phyloP scores from a whole-genome alignment of 2,888 invertebrate genomes.

The Scaptodrosophila latifasciaeformis region DNA sequence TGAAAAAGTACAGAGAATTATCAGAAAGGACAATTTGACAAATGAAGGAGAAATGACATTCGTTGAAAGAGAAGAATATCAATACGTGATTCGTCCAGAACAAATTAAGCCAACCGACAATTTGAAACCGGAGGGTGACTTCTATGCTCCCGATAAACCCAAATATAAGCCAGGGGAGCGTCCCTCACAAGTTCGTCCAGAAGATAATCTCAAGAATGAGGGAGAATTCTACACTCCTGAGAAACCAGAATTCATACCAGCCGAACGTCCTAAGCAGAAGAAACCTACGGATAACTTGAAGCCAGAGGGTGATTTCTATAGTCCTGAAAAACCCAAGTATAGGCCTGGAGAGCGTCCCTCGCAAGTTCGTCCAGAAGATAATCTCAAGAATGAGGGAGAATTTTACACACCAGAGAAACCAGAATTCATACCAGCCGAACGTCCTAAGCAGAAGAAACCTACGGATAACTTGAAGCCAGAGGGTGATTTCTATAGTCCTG shows the following conservation, averaged over 20 bases:
- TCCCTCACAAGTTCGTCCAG: conserved; percentile 71
- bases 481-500: conserved; percentile 76
- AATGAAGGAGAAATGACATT: conserved; percentile 72
- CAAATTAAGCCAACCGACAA: conserved; percentile 76
- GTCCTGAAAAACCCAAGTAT: conserved; percentile 71
- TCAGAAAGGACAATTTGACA: conserved; percentile 77
- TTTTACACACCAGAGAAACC: conserved; percentile 76
- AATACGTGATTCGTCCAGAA: conserved; percentile 64
- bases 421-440: conserved; percentile 77
- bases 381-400: conserved; percentile 78
- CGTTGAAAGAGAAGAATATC: conserved; percentile 68
- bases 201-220: conserved; percentile 78
- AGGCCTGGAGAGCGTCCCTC: conserved; percentile 76
- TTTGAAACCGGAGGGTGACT: conserved; percentile 77
- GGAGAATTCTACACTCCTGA: conserved; percentile 76
- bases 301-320: conserved; percentile 76
- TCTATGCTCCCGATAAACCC: conserved; percentile 69
- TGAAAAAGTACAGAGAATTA: conserved; percentile 75
- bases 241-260: conserved; percentile 66
- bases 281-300: conserved; percentile 79
- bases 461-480: conserved; percentile 76
- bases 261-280: conserved; percentile 78
- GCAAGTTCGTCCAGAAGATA: conserved; percentile 76
- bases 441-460: conserved; percentile 72
- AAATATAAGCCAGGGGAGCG: conserved; percentile 75